Conservation (phyloP, 2,113 vertebrate species). For the Gavialis gangeticus region DNA sequence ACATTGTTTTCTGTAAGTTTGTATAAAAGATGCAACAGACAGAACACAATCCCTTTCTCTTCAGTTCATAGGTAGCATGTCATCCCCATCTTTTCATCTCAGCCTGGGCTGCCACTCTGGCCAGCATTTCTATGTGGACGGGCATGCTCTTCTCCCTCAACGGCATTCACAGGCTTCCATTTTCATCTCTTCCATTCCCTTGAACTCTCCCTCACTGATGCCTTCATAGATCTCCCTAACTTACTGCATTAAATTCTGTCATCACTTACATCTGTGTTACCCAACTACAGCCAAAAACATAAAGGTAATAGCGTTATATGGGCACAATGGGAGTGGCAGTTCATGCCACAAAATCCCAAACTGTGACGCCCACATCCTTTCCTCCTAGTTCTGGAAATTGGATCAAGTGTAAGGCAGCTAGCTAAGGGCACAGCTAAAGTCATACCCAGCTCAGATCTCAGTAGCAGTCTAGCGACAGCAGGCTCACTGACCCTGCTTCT, state of each 20-base stretch:
- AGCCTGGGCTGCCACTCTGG: neutral
- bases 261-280: fast-evolving
- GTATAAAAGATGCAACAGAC: neutral
- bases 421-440: too few relatives aligned
- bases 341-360: neutral
- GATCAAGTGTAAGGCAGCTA: neutral
- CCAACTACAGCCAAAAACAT: neutral
- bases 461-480: neutral
- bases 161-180: neutral
- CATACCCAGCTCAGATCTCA: fast-evolving
- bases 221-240: neutral
- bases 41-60: neutral
- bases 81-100: neutral
- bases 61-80: neutral
- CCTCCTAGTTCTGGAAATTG: neutral
- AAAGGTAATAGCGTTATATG: neutral
- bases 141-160: neutral
- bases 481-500: neutral
- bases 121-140: neutral
- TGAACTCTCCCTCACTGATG: neutral
- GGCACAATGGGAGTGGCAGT: neutral
- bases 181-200: neutral
- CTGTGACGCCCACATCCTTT: neutral
- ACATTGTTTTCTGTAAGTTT: neutral
- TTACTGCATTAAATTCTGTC: neutral